Evolutionary conservation across 2,797 vertebrate genomes (phyloP).

Genomic region (Sebastes steindachneri): DNA sequence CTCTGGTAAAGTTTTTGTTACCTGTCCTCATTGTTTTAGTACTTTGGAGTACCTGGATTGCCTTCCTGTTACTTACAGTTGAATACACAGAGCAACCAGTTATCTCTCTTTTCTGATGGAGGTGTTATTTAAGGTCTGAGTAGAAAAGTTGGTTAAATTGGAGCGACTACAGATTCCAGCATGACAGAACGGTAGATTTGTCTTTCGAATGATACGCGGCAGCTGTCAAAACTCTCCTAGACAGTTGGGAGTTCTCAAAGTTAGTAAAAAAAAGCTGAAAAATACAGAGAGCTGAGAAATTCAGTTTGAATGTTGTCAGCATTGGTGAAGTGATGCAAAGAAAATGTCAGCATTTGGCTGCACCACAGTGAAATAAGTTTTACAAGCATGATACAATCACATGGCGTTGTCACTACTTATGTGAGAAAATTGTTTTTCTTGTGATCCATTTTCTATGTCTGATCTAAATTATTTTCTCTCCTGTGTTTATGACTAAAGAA

Average conservation of each 20-base stretch:
- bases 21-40: too few species aligned
- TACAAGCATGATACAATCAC: background rate
- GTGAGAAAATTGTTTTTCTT: too few species aligned
- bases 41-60: too few species aligned
- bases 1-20: too few species aligned
- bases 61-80: too few species aligned
- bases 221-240: background rate
- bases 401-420: too few species aligned
- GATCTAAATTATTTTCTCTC: too few species aligned
- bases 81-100: too few species aligned
- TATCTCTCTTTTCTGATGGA: too few species aligned
- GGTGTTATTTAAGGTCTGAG: background rate
- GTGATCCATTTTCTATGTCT: too few species aligned
- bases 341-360: background rate
- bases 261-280: background rate
- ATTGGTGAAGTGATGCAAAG: background rate
- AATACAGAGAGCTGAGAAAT: background rate
- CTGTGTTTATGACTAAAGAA: too few species aligned
- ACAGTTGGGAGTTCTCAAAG: background rate
- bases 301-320: background rate
- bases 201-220: background rate
- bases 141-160: conserved; percentile 1
- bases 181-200: background rate
- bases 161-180: background rate
- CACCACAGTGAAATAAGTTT: background rate